Percentiles rank a stretch among this genome's conserved stretches.
Evolutionary conservation across 1,140 invertebrate genomes (phyloP).

Genomic region (Tetramorium alpestre): DNA sequence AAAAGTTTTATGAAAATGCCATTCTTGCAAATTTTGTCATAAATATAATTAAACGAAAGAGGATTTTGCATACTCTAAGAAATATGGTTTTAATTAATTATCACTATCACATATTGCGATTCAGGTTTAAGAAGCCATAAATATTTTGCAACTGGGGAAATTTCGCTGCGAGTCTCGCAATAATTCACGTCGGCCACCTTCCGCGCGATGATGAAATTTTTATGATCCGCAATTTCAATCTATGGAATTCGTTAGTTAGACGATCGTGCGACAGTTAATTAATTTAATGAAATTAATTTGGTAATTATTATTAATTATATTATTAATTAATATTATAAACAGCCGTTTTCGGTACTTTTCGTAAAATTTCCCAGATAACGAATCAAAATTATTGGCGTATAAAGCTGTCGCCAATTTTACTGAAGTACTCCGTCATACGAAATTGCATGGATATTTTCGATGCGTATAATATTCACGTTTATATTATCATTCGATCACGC

Average conservation of each 20-base stretch:
- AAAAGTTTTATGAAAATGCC: neutral
- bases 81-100: slow-evolving; percentile 42
- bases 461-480: neutral
- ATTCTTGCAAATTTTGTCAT: neutral
- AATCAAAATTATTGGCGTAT: neutral
- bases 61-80: neutral
- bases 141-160: slow-evolving; percentile 20
- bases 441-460: slow-evolving; percentile 4
- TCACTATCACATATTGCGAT: neutral
- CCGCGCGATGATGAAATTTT: slow-evolving; percentile 34
- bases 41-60: neutral
- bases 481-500: slow-evolving; percentile 19
- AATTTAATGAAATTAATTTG: slow-evolving; percentile 20
- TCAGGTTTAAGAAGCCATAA: slow-evolving; percentile 29
- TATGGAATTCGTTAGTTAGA: neutral
- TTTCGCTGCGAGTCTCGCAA: neutral
- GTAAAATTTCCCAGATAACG: neutral
- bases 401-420: neutral
- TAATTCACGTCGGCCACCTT: slow-evolving; percentile 44
- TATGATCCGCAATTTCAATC: slow-evolving; percentile 43
- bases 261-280: slow-evolving; percentile 28
- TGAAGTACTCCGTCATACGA: neutral
- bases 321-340: slow-evolving; percentile 23
- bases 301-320: slow-evolving; percentile 33
- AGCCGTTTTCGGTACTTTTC: neutral